These are phyloP conservation scores for Itoplectis maculator DNA, from an alignment of 2,888 invertebrate genomes.

Conservation along the genomic window DNA sequence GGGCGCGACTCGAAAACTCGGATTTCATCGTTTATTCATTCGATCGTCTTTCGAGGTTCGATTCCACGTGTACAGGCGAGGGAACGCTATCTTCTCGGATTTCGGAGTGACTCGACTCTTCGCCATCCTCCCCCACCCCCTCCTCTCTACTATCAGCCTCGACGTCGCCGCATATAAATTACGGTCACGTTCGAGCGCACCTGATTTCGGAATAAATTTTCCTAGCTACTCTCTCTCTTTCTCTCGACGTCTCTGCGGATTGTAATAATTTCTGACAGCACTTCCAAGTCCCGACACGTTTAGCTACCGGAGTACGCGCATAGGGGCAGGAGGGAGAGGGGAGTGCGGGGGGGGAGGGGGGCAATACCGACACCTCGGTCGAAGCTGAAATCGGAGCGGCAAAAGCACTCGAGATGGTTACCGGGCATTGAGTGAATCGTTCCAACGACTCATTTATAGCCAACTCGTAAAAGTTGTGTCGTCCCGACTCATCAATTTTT, in stretches of 20 bases:
- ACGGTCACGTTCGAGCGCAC: constrained; percentile 76
- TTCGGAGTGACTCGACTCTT: too few relatives aligned
- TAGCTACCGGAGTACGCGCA: constrained; percentile 46
- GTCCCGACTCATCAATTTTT: too few relatives aligned
- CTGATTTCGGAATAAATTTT: constrained; percentile 76
- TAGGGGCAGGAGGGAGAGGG: neutral
- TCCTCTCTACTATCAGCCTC: too few relatives aligned
- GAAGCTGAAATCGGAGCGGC: constrained; percentile 5
- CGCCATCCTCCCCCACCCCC: constrained; percentile 26
- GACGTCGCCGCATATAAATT: constrained; percentile 73
- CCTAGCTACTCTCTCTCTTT: constrained; percentile 28
- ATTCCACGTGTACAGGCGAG: too few relatives aligned
- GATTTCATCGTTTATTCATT: constrained; percentile 63
- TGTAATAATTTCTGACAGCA: constrained; percentile 56
- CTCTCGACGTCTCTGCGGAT: constrained; percentile 21
- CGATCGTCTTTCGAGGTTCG: constrained; percentile 48
- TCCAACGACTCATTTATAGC: too few relatives aligned
- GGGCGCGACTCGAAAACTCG: constrained; percentile 45
- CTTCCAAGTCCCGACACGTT: constrained; percentile 69
- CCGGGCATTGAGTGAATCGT: too few relatives aligned
- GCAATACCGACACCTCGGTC: constrained; percentile 16
- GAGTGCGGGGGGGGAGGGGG: too few relatives aligned
- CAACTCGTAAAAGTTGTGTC: too few relatives aligned
- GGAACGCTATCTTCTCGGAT: too few relatives aligned
- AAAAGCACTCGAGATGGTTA: too few relatives aligned